Evolutionary conservation across 2,797 vertebrate genomes (phyloP).

Genomic region (Coluber constrictor): DNA sequence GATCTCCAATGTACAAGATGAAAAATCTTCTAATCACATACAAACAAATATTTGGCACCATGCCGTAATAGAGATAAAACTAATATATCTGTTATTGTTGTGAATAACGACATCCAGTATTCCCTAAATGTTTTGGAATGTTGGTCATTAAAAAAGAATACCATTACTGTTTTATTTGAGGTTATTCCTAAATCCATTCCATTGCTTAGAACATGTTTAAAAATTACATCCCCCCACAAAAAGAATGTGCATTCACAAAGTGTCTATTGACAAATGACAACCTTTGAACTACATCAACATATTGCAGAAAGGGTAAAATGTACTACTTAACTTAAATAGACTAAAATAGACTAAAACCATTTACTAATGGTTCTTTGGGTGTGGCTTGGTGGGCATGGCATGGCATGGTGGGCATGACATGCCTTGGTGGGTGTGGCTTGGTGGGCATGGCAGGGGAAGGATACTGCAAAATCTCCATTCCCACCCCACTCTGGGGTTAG

Average conservation of each 20-base stretch:
- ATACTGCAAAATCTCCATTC: no score
- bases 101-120: background rate
- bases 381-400: no score
- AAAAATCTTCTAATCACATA: background rate
- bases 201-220: background rate
- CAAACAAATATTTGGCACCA: background rate
- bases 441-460: no score
- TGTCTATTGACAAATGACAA: background rate
- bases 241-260: background rate
- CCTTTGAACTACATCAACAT: no score
- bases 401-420: no score
- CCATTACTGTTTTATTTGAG: background rate
- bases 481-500: no score
- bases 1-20: background rate
- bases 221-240: background rate
- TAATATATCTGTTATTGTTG: background rate
- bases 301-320: background rate
- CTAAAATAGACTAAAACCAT: no score
- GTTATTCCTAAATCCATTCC: background rate
- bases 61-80: background rate
- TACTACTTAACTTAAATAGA: background rate
- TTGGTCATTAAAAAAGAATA: background rate
- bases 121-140: background rate
- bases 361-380: no score
- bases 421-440: no score